Base-by-base conservation (phyloP, 1,140 invertebrate genomes). In the Nebria ingens region DNA sequence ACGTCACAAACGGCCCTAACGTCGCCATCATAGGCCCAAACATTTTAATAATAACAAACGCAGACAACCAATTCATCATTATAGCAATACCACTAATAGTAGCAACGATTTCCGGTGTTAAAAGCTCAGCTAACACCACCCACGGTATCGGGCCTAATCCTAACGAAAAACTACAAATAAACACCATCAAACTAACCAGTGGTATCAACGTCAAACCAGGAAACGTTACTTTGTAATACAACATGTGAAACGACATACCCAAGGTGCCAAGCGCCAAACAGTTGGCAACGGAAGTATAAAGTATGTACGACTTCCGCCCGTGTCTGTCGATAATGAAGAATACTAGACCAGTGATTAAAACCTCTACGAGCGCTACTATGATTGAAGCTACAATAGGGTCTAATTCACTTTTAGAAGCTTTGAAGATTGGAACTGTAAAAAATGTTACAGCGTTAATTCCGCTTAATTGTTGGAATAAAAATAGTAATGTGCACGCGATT, bases 361-460 rank as follows among this genome's bases (percentile, higher is more conserved):
- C 83, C 70, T 93, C 89, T 19, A 93, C 84, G 0, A 81, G 68
- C 1, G 85, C 87, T 4, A 94, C 81, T 9, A 91, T 79, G 57
- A 93, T 87, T 0, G 89, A 79, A 17, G 83, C 79, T n/a, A 83
- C 57, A 11, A 72, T 73, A 0, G 86, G 72, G 23, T 82, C 62
- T 19, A 91, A 71, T 11, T 75, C 70, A 57, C 81, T 85, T 21
- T 87, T 87, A 17, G 90, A 83, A 12, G 79, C 81, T 56, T 80
- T 56, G 65, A 88, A 92, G 68, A 89, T 92, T 3, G 77, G 74
- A 2, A 83, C 80, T 0, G 88, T 86, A 65, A 91, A 92, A 70
- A 93, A 93, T 60, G 92, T 86, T 19, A 95, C 84, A 11, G 87
- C 89, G 72, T 93, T 89, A 53, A 90, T 80, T 19, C 87, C 89